Evolutionary conservation across 30 jellyfish, hydroid and myxozoan species (phyloP).

Genomic region (Clytia hemisphaerica): DNA sequence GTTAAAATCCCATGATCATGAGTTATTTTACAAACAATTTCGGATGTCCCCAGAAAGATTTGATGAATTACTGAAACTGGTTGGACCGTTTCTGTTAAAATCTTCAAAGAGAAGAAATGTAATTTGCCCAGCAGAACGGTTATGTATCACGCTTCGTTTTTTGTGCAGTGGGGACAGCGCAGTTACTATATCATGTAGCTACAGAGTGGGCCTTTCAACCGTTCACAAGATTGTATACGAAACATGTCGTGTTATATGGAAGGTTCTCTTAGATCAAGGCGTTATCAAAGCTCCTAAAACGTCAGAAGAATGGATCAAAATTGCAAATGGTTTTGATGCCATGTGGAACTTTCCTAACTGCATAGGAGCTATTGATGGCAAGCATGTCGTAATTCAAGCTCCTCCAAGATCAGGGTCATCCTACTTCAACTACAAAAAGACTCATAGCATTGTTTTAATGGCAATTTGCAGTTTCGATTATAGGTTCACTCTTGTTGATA

Average conservation of each 20-base stretch:
- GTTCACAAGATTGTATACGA: conserved; percentile 36
- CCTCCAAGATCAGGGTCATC: conserved; percentile 47
- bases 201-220: conserved; percentile 36
- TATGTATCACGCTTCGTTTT: conserved; percentile 12
- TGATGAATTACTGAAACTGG: conserved; percentile 12
- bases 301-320: conserved; percentile 20
- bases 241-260: conserved; percentile 45
- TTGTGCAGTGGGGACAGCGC: conserved; percentile 39
- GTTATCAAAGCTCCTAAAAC: conserved; percentile 22
- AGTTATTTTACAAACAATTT: conserved; percentile 12
- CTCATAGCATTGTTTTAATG: conserved; percentile 45
- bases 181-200: conserved; percentile 36
- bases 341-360: conserved; percentile 56
- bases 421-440: conserved; percentile 28
- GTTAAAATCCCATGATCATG: conserved; percentile 34
- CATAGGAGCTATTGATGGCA: conserved; percentile 49
- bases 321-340: conserved; percentile 22
- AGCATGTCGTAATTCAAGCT: conserved; percentile 53
- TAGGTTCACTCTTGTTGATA: conserved; percentile 28
- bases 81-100: background rate
- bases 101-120: conserved; percentile 1
- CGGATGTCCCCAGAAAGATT: conserved; percentile 19
- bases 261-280: background rate
- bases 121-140: conserved; percentile 8
- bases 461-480: conserved; percentile 26